Percentiles rank a stretch among this genome's conserved stretches.
Evolutionary conservation across 92 coral and sea anemone species (phyloP).

Genomic region (Porites divaricata): DNA sequence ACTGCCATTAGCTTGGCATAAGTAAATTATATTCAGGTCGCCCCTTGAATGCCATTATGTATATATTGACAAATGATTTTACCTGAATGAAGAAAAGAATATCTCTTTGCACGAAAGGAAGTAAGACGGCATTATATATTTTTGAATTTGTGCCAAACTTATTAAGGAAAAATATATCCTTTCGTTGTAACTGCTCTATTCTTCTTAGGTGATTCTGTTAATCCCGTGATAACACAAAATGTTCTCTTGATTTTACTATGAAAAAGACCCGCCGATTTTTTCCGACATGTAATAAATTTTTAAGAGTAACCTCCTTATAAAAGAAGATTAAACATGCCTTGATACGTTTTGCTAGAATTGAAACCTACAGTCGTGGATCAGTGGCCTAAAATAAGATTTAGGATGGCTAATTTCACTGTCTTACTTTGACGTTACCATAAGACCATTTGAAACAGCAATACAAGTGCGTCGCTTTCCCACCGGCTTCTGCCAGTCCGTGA

Average conservation of each 20-base stretch:
- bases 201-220: not conserved
- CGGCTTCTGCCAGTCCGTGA: not conserved
- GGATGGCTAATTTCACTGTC: not conserved
- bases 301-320: no score
- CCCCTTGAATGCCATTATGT: not conserved
- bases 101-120: not conserved
- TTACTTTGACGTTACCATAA: not conserved
- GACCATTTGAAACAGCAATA: not conserved
- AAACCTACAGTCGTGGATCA: no score
- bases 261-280: not conserved
- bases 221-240: not conserved
- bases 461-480: not conserved
- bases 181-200: not conserved
- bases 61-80: constrained; percentile 9
- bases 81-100: not conserved
- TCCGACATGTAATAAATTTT: no score
- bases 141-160: not conserved
- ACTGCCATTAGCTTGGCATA: constrained; percentile 23
- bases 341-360: no score
- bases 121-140: no score
- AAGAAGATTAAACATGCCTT: no score
- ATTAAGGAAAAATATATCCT: not conserved
- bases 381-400: no score
- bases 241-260: not conserved
- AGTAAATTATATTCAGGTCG: constrained; percentile 12